Conservation (phyloP, 2,113 vertebrate genomes). For the Triplophysa dalaica region DNA sequence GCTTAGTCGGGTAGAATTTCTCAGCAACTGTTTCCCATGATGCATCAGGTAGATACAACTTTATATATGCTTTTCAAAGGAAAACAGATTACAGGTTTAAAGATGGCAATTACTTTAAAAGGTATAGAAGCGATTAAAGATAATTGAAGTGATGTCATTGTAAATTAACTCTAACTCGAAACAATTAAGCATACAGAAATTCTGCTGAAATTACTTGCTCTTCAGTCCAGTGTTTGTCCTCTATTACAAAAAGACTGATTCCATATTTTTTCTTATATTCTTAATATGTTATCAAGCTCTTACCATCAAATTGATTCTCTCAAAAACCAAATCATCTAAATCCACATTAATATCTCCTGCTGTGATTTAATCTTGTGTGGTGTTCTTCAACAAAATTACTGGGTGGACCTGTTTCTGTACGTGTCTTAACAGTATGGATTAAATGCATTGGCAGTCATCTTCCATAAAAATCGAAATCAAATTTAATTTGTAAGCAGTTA, state of each 20-base stretch:
- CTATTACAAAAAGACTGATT: conserved; percentile 50
- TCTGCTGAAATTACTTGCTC: conserved; percentile 42
- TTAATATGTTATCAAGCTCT: conserved; percentile 38
- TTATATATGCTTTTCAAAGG: conserved; percentile 4
- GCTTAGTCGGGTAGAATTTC: not conserved
- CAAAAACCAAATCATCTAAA: conserved; percentile 14
- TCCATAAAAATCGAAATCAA: not conserved
- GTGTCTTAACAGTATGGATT: not conserved
- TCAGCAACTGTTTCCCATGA: not conserved
- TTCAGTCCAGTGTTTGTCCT: conserved; percentile 43
- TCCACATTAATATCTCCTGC: conserved; percentile 27
- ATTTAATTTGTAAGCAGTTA: not conserved
- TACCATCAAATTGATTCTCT: conserved; percentile 48
- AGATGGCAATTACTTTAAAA: conserved; percentile 24
- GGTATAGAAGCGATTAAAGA: conserved; percentile 38
- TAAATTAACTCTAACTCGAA: conserved; percentile 27
- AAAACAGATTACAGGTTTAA: conserved; percentile 33
- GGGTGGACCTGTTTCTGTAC: not conserved
- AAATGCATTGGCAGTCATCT: not conserved
- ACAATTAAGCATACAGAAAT: conserved; percentile 43
- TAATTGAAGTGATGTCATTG: conserved; percentile 46
- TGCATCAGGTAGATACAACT: conserved; percentile 2
- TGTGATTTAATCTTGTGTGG: conserved; percentile 40
- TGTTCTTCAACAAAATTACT: not conserved
- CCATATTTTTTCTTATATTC: conserved; percentile 21